Base-by-base conservation (phyloP, 2,113 vertebrate species). In the Pelodiscus sinensis region DNA sequence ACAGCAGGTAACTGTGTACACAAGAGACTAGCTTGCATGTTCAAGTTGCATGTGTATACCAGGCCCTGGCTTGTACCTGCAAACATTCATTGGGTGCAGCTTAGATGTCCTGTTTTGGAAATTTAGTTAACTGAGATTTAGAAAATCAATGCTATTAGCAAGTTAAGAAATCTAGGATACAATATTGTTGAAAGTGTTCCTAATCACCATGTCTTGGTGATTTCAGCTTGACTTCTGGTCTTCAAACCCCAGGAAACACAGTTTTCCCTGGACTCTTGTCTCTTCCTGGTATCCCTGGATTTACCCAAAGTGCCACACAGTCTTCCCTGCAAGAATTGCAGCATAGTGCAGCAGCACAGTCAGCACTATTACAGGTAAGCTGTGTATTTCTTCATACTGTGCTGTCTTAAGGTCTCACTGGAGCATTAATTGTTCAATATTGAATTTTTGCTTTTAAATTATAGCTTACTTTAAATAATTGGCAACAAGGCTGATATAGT, bases 221-320 rank as follows among this genome's bases (percentile, higher is more conserved):
- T 96, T 98, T 84, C 96, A 99, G 98, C 93, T 97, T 99, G 96
- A 98, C 98, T 80, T 97, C 98, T 92, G 98, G 98, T 88, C 98
- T 99, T 75, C 99, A 99, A 96, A 97, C 98, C 83, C 97, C 99
- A 50, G 98, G 98, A 93, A 98, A 98, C 58, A 98, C 98, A 75
- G 98, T 99, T 52, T 99, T 99, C 94, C 99, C 99, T 71, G 96
- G 99, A 73, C 97, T 99, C 95, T 96, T 99, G 85, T 99, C 99
- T 80, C 99, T 99, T 94, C 98, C 99, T 31, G 99, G 98, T 12
- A 98, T 99, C 88, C 98, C 99, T 13, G 98, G 98, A 79, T 99
- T 99, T 98, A 98, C 99, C 73, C 98, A 99, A 80, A 98, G 97
- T 68, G 97, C 98, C 4, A 95, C 99, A 55, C 98, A 99, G 2